Base-by-base conservation (phyloP, 2,888 invertebrate species). In the Agrotis ipsilon region DNA sequence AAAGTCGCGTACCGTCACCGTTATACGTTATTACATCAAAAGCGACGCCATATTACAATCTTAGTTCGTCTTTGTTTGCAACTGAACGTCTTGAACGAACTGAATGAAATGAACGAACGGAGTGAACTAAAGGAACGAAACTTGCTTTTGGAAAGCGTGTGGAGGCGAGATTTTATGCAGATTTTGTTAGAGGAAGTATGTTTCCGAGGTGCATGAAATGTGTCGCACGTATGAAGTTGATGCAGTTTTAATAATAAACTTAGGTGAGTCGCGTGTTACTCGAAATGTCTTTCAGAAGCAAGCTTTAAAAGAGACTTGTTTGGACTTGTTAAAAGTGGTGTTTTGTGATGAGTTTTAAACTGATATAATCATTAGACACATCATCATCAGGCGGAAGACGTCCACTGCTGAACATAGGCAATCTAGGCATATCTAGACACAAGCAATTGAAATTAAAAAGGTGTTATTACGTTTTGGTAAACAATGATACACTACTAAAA, bases 31-130 rank as follows among this genome's bases (percentile, higher is more conserved):
- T 84, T 83, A 75, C 75, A 72, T 76, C 78, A 74, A 69, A 81
- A 62, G 61, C 55, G 64, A 64, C 66, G 73, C n/a, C 13, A 55
- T 68, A 81, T 86, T 78, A 84, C 78, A 80, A 80, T 84, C 81
- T 73, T 67, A 81, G 68, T 72, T 80, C 62, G 19, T 24, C 68
- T 54, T 78, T 78, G 61, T 76, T 51, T 45, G 54, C 27, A 58
- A 51, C 46, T 63, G 43, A 61, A 69, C 66, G 46, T 66, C 72
- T 58, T 64, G 52, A 68, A 49, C 48, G 57, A 49, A 54, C 58
- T 55, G 55, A 52, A 24, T 52, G 52, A 52, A 51, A 51, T 14
- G 51, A 51, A 39, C 39, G 51, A 51, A 39, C 39, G 39, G 39
- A 39, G 39, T 39, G 39, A 39, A 39, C 39, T 11, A 39, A 55